Base-by-base conservation (phyloP, 1,140 invertebrate genomes). In the Lordiphosa stackelbergi region DNA sequence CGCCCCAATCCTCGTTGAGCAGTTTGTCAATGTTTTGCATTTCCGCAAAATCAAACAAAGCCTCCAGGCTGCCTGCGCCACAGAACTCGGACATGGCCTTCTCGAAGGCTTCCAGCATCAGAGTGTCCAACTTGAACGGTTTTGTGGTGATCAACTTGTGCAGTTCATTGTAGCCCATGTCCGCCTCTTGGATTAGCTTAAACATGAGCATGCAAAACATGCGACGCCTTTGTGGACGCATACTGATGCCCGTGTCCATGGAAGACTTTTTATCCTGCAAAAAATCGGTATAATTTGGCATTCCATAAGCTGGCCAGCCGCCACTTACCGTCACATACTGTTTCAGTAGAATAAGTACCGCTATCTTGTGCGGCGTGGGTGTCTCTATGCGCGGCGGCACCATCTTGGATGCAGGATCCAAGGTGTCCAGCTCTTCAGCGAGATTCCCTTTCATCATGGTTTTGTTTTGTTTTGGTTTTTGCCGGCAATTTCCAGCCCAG, bases 101-200 rank as follows among this genome's bases (percentile, higher is more conserved):
- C 69, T 91, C 88, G 53, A 93, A 90, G 10, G 89, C 85, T 51
- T 88, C 74, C 5, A 90, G 84, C 62, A 91, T 89, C 10, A 87
- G 49, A 4, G 87, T 78, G 52, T 90, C 86, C 47, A 94, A 69
- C 34, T 88, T 73, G 69, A 90, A 91, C 56, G 91, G 89, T 0
- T 89, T 79, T 5, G 90, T 89, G 22, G 89, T 89, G 7, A 93
- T 83, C 42, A 93, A 61, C 16, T 88, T 85, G 49, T 90, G 85
- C 1, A 93, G 75, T 24, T 91, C 89, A 28, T 87, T 87, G 43
- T 93, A 88, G 16, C 90, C 89, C 87, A 94, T 89, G 86, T 95
- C 93, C 36, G 92, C 90, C 85, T 91, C 91, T 86, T 93, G 92
- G 63, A 92, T 90, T 8, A 93, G 73, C 71, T 92, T 92, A 35